phyloP scores from a whole-genome alignment of 2,888 invertebrate species.

The Drosophila paranaensis region DNA sequence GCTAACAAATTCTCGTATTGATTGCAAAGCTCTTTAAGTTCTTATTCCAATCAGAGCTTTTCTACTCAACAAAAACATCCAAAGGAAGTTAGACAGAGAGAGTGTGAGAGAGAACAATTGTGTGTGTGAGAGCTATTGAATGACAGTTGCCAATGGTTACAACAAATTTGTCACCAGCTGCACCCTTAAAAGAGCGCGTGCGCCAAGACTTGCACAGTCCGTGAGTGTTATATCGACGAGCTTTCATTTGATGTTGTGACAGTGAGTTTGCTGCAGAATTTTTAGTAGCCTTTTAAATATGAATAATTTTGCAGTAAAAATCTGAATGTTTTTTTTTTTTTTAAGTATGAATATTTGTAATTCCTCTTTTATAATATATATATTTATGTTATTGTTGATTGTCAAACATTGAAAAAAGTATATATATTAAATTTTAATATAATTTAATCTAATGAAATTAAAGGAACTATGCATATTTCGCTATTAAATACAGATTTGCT shows the following conservation, averaged over 20 bases:
- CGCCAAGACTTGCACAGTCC: constrained; percentile 17
- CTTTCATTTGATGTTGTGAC: not conserved
- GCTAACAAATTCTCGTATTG: constrained; percentile 55
- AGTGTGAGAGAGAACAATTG: not conserved
- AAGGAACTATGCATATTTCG: no score
- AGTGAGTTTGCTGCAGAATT: not conserved
- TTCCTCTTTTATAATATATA: no score
- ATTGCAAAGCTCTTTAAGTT: constrained; percentile 48
- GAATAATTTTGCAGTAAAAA: no score
- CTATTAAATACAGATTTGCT: no score
- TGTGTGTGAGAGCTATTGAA: constrained; percentile 8
- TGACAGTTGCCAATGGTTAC: constrained; percentile 53
- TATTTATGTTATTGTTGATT: no score
- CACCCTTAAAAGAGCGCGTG: constrained; percentile 49
- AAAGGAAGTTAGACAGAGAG: constrained; percentile 4
- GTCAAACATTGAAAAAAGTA: no score
- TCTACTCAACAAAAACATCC: constrained; percentile 19
- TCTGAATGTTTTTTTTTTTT: not conserved
- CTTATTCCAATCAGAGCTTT: constrained; percentile 46
- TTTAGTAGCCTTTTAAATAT: not conserved
- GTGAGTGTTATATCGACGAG: constrained; percentile 6
- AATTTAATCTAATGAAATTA: no score
- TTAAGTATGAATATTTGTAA: no score
- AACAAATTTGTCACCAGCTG: constrained; percentile 24
- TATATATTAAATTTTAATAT: no score